phyloP scores from a whole-genome alignment of 2,888 invertebrate species.

The Apodemia mormo region DNA sequence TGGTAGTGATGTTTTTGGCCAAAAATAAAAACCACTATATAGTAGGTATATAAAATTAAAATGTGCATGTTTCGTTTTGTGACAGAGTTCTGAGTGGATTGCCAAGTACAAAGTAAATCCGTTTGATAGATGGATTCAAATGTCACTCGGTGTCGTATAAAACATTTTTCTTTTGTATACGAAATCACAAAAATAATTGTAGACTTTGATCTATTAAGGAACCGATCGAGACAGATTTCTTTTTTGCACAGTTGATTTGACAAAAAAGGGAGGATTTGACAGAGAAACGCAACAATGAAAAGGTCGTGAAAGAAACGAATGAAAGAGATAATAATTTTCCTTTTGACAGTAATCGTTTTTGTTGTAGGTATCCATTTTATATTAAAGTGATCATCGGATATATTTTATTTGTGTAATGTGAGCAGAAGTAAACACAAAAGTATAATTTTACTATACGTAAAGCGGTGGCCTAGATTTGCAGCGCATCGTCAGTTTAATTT shows the following conservation, averaged over 20 bases:
- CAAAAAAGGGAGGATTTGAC: slow-evolving; percentile 16
- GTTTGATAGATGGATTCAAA: background rate
- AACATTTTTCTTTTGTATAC: slow-evolving; percentile 1
- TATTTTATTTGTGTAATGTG: background rate
- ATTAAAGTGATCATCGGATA: background rate
- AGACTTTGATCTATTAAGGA: slow-evolving; percentile 13
- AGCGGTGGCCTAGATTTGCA: background rate
- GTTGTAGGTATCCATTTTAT: slow-evolving; percentile 2
- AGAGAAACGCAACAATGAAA: slow-evolving; percentile 9
- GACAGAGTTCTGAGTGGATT: background rate
- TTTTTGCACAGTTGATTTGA: slow-evolving; percentile 13
- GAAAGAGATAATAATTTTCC: slow-evolving; percentile 8
- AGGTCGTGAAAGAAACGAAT: slow-evolving; percentile 4
- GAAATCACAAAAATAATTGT: slow-evolving; percentile 15
- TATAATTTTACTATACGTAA: background rate
- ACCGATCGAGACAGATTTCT: slow-evolving; percentile 17
- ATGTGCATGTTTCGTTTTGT: background rate
- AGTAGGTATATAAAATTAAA: too few relatives aligned
- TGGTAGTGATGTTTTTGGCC: too few relatives aligned
- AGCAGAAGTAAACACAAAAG: slow-evolving; percentile 24
- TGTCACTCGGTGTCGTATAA: background rate
- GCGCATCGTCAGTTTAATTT: too few relatives aligned
- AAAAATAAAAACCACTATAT: too few relatives aligned
- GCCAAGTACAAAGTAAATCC: background rate
- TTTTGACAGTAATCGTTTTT: slow-evolving; percentile 9